Evolutionary conservation across 2,888 invertebrate species (phyloP), one percentile per base, ranked within the genome.

Genomic region (Phortica okadai): DNA sequence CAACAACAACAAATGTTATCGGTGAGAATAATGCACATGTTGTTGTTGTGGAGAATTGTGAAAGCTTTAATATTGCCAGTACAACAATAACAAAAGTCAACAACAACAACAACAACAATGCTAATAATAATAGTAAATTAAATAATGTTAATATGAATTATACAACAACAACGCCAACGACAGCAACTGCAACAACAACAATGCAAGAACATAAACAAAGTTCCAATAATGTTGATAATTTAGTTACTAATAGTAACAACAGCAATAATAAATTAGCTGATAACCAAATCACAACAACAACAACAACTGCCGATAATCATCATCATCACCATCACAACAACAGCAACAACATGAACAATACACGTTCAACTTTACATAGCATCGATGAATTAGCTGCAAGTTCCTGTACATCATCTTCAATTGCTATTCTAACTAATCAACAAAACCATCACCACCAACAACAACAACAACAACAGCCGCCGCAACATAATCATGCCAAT

Each of bases 311-410:
- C 78, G 73, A 78, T 58, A 79, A 67, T 69, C 74, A 33, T 75
- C 77, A 76, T 58, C 78, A 62, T 56, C 79, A 77, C 62, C 59
- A 69, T 74, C 74, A 76, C 62, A 80, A 66, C 81, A 79, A 75
- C 76, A 75, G 76, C 78, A 78, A 76, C 74, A 75, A 77, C 79
- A 80, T 77, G 77, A 14, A 76, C 75, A 16, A 74, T 54, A 50
- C 21, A 25, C n/a, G 85, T 62, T 80, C 82, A 70, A 84, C 83
- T 14, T 73, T 88, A 80, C 87, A 89, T 72, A 86, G 83, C 80
- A 87, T 87, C 74, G 89, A 86, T 58, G 89, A 88, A 74, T 76
- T 85, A 62, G 86, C 85, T 8, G 83, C 84, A 64, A 86, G 83
- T 78, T 87, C 89, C 21, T 84, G 86, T 81, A 77, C 82, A 33